Evolutionary conservation across 2,797 vertebrate species (phyloP).

Genomic region (Heliangelus exortis): DNA sequence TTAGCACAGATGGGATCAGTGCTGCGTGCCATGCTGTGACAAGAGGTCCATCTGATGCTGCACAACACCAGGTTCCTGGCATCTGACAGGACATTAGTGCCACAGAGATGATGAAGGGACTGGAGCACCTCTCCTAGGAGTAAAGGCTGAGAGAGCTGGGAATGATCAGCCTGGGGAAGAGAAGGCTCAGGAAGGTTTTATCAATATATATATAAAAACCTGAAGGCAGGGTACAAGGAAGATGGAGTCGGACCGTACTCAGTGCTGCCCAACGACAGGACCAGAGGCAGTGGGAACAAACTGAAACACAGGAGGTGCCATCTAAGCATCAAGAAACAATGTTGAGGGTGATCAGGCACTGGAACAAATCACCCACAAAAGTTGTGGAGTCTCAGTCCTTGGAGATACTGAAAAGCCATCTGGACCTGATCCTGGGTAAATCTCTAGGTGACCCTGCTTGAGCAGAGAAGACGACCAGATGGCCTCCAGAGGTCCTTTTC

Average conservation of each 20-base stretch:
- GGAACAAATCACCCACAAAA: background rate
- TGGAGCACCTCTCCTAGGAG: background rate
- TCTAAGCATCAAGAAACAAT: background rate
- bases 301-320: background rate
- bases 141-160: background rate
- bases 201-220: background rate
- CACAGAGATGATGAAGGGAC: background rate
- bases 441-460: background rate
- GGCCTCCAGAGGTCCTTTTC: background rate
- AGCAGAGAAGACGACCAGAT: background rate
- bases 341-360: background rate
- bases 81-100: background rate
- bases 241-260: background rate
- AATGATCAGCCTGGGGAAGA: background rate
- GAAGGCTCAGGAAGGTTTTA: background rate
- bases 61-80: background rate
- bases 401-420: background rate
- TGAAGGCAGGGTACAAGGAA: background rate
- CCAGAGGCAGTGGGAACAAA: background rate
- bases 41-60: background rate
- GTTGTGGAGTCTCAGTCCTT: background rate
- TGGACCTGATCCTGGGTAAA: background rate
- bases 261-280: background rate
- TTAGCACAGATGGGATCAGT: background rate
- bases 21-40: background rate